A percentile compares a stretch with the other conserved stretches of the same genome.
These are phyloP conservation scores for Ochlodes sylvanus DNA, from an alignment of 2,888 invertebrate genomes.

Conservation along the genomic window DNA sequence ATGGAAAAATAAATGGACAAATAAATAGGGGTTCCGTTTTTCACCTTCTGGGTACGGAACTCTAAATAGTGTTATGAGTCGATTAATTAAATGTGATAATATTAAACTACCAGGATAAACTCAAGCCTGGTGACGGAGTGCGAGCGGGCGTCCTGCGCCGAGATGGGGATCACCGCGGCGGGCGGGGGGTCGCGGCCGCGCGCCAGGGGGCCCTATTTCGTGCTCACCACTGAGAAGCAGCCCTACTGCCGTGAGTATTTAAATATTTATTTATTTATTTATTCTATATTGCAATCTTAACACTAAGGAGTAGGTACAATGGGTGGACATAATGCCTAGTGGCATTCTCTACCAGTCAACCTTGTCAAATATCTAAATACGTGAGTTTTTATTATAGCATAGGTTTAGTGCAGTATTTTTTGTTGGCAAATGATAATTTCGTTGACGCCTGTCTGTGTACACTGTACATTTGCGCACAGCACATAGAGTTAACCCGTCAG, in stretches of 20 bases:
- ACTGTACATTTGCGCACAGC: not conserved
- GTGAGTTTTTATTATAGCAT: no score
- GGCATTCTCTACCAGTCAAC: no score
- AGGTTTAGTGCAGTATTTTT: not conserved
- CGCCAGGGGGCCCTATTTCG: conserved; percentile 80
- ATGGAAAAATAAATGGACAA: no score
- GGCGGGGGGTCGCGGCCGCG: conserved; percentile 57
- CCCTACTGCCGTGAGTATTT: conserved; percentile 83
- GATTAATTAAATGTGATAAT: no score
- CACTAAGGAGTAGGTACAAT: no score
- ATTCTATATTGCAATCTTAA: no score
- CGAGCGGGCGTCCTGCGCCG: conserved; percentile 69
- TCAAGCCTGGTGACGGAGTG: conserved; percentile 68
- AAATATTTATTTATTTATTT: no score
- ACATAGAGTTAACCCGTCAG: conserved; percentile 15
- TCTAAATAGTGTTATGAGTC: no score
- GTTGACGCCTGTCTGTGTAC: conserved; percentile 5
- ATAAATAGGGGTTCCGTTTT: no score
- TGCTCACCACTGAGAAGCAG: conserved; percentile 75
- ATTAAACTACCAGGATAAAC: conserved; percentile 61
- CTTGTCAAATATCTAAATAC: no score
- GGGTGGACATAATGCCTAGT: no score
- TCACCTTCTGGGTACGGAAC: no score
- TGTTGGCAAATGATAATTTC: conserved; percentile 6
- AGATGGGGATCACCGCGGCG: conserved; percentile 83